A percentile compares a stretch with the other conserved stretches of the same genome.
Evolutionary conservation across 64 coral and sea anemone genomes (phyloP).

Genomic region (Montipora foliosa): DNA sequence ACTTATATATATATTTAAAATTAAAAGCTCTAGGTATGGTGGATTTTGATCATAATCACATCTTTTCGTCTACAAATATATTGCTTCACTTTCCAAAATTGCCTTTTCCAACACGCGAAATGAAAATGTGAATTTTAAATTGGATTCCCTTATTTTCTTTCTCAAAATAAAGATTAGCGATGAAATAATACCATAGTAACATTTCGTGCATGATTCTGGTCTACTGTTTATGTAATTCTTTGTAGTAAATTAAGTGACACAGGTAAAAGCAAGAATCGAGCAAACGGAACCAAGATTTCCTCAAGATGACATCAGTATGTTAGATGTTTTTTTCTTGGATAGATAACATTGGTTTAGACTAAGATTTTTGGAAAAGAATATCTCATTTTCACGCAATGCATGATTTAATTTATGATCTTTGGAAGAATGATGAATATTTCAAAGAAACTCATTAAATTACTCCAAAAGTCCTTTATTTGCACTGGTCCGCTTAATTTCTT

Average conservation of each 20-base stretch:
- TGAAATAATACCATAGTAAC: neutral
- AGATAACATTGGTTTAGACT: neutral
- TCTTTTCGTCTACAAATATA: no score
- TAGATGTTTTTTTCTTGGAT: neutral
- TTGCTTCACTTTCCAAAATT: neutral
- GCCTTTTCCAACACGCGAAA: slow-evolving; percentile 5
- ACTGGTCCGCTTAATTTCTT: slow-evolving; percentile 45
- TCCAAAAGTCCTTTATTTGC: slow-evolving; percentile 35
- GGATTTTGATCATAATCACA: no score
- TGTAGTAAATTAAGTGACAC: neutral
- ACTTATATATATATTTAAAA: no score
- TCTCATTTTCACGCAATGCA: neutral
- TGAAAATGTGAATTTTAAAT: slow-evolving; percentile 45
- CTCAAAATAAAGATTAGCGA: neutral
- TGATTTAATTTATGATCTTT: neutral
- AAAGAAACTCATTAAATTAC: slow-evolving; percentile 6
- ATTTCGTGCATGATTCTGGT: neutral
- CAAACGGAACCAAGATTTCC: neutral
- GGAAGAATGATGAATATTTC: neutral
- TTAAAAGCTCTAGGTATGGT: no score
- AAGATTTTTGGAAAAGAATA: neutral
- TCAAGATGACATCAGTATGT: no score
- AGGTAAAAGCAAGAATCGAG: neutral
- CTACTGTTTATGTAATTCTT: neutral
- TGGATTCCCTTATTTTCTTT: slow-evolving; percentile 4